Percentiles rank a stretch among this genome's conserved stretches.
phyloP scores from a whole-genome alignment of 2,888 invertebrate species.

The Salticus scenicus region DNA sequence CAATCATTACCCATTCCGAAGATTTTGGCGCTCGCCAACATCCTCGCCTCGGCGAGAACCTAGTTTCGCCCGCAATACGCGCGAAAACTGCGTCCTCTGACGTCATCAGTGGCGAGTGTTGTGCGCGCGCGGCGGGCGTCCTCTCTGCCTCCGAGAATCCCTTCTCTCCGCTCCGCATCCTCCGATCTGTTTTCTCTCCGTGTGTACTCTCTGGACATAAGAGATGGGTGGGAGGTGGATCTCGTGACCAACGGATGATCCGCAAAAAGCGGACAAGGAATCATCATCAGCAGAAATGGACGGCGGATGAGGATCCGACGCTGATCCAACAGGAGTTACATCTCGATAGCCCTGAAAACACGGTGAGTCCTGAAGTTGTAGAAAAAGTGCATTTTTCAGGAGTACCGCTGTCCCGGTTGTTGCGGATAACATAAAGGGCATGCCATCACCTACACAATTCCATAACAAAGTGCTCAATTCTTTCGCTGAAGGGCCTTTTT shows the following conservation, averaged over 20 bases:
- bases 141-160: not conserved
- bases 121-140: constrained; percentile 4
- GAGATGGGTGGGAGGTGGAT: not conserved
- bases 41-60: not conserved
- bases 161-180: constrained; percentile 7
- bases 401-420: too few relatives aligned
- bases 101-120: constrained; percentile 4
- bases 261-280: constrained; percentile 46
- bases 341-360: constrained; percentile 1
- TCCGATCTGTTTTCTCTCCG: not conserved
- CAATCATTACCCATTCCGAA: not conserved
- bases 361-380: not conserved
- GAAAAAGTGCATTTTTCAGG: too few relatives aligned
- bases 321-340: not conserved
- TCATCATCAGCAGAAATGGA: constrained; percentile 25
- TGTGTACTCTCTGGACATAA: not conserved
- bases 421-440: too few relatives aligned
- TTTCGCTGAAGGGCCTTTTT: too few relatives aligned
- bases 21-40: not conserved
- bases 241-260: constrained; percentile 23
- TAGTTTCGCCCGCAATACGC: not conserved
- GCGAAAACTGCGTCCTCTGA: constrained; percentile 9
- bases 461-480: too few relatives aligned
- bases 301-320: constrained; percentile 39
- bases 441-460: too few relatives aligned